These are phyloP conservation scores for Lasioglossum villosulum DNA, from an alignment of 2,888 invertebrate genomes.

Conservation along the genomic window DNA sequence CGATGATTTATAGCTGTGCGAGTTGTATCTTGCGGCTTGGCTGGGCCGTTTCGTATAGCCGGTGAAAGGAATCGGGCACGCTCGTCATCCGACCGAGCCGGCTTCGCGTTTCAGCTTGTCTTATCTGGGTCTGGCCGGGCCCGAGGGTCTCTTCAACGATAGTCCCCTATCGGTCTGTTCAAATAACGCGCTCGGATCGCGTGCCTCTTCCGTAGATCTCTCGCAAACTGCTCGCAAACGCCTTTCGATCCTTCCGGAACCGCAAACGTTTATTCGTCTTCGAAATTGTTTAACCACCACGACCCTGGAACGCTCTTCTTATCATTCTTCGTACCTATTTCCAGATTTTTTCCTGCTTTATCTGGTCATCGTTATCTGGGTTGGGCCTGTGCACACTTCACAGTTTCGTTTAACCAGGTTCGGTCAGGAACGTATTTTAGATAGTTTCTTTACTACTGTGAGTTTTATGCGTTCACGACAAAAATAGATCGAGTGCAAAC, in stretches of 20 bases:
- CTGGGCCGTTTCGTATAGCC: constrained; percentile 31
- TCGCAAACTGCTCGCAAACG: not conserved
- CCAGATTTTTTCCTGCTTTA: not conserved
- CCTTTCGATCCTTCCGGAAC: not conserved
- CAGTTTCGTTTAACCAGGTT: not conserved
- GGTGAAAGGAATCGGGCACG: constrained; percentile 50
- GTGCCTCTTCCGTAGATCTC: not conserved
- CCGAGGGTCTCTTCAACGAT: constrained; percentile 55
- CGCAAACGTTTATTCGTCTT: not conserved
- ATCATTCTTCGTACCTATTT: not conserved
- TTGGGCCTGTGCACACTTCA: not conserved
- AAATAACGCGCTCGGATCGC: constrained; percentile 48
- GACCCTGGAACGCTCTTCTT: not conserved
- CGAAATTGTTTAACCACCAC: not conserved
- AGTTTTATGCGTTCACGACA: no score
- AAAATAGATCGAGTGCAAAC: no score
- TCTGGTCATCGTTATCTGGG: not conserved
- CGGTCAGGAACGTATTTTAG: not conserved
- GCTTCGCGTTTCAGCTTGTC: constrained; percentile 46
- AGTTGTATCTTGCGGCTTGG: constrained; percentile 33
- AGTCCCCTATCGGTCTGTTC: constrained; percentile 58
- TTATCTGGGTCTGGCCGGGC: constrained; percentile 52
- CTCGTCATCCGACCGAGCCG: constrained; percentile 44
- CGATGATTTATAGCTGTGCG: constrained; percentile 55
- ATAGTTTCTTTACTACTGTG: not conserved